Evolutionary conservation across 1,140 invertebrate genomes (phyloP), one percentile per base, ranked within the genome.

Genomic region (Drosophila mayri): DNA sequence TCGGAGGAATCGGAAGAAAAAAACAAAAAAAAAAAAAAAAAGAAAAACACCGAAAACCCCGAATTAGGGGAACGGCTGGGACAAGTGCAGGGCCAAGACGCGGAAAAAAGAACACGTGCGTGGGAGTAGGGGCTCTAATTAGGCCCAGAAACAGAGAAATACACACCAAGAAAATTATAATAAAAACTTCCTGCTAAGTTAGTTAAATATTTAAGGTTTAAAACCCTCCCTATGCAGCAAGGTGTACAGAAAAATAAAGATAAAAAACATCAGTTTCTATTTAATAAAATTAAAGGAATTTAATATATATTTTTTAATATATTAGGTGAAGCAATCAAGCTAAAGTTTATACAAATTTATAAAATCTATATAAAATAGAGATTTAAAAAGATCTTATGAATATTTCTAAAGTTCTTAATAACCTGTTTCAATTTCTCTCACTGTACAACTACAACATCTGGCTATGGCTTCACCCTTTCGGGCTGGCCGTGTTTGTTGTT

Each of bases 41-140:
- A 0, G 0, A 8, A 55, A 25, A 57, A 67, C 12, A 11, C 40
- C 40, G n/a, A 66, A 46, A 47, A 67, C 52, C 52, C 52, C 52
- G 52, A 67, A 66, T 50, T 30, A 46, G 63, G 63, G 70, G 41
- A 44, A 32, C 38, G 62, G 18, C 49, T 47, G 52, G 49, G 60
- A 81, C 82, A 86, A 86, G 83, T 86, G 83, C 64, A 79, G 38
- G 28, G 47, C 62, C 57, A 14, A 61, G 32, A 63, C 20, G 52
- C 52, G 57, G 20, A 40, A 49, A 65, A 37, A 62, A 18, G 64
- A 71, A 72, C 83, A 87, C 73, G 84, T 88, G 67, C 77, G 80
- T 87, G 84, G 85, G 84, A 88, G 79, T 75, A 38, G 43, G 70
- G 85, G 59, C 57, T 74, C 77, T 87, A 88, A 87, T 87, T 87